Percentiles rank a stretch among this genome's conserved stretches.
Evolutionary conservation across 2,113 vertebrate species (phyloP).

Genomic region (Myotis davidii): DNA sequence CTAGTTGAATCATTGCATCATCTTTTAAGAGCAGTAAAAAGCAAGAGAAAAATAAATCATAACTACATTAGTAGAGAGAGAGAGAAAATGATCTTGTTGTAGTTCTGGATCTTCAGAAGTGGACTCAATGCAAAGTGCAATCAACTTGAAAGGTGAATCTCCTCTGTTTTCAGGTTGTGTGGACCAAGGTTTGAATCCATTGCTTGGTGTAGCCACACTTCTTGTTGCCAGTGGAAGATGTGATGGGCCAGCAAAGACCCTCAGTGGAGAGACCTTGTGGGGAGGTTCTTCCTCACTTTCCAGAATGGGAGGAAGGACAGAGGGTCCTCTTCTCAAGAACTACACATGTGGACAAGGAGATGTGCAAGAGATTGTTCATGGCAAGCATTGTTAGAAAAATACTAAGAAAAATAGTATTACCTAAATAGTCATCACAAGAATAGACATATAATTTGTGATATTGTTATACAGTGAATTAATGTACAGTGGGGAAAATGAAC

Average conservation of each 20-base stretch:
- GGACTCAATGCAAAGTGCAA: neutral
- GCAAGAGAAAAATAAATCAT: conserved; percentile 1
- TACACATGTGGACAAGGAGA: neutral
- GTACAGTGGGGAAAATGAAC: neutral
- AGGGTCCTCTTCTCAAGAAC: neutral
- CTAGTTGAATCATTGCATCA: neutral
- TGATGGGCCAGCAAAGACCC: neutral
- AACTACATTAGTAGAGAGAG: neutral
- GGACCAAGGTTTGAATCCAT: neutral
- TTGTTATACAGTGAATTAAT: neutral
- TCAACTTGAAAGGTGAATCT: neutral
- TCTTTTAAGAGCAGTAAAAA: neutral
- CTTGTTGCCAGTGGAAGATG: neutral
- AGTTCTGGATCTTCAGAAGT: neutral
- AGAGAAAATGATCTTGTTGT: neutral
- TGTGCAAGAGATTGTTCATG: neutral
- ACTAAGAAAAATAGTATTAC: neutral
- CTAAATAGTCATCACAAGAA: neutral
- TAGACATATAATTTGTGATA: neutral
- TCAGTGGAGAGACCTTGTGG: neutral
- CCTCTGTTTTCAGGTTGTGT: neutral
- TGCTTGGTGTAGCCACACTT: neutral
- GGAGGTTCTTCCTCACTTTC: neutral
- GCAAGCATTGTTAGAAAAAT: neutral
- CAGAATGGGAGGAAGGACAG: neutral